Percentiles rank a stretch among this genome's conserved stretches.
These are phyloP conservation scores for Corythaeola cristata DNA, from an alignment of 2,113 vertebrate genomes.

Conservation along the genomic window DNA sequence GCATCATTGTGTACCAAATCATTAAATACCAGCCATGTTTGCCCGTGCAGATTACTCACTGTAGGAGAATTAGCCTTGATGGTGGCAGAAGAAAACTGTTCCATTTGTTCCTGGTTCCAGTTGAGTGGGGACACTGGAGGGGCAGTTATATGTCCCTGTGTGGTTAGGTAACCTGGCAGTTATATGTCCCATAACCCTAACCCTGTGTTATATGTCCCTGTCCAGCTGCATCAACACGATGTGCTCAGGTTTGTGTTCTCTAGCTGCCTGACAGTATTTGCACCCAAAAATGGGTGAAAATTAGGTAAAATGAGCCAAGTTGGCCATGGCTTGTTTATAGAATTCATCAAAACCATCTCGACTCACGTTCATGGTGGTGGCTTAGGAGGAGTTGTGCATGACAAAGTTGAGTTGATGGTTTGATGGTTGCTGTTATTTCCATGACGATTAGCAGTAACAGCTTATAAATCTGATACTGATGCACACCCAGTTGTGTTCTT, in stretches of 20 bases:
- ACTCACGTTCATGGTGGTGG: background rate
- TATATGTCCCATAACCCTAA: too few species aligned
- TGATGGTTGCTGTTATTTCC: background rate
- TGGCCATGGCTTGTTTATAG: background rate
- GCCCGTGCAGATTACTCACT: rapidly evolving
- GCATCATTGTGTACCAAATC: background rate
- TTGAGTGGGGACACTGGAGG: background rate
- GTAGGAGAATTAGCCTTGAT: background rate
- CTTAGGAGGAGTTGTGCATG: background rate
- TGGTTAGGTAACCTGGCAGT: too few species aligned
- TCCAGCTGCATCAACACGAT: rapidly evolving
- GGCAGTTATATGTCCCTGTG: too few species aligned
- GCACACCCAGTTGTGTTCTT: background rate
- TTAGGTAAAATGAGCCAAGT: background rate
- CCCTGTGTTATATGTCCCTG: too few species aligned
- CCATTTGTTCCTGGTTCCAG: background rate
- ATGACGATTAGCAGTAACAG: background rate
- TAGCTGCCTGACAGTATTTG: background rate
- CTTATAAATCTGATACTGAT: background rate
- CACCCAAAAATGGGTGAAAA: background rate
- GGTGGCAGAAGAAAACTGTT: background rate
- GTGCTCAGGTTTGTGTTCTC: background rate
- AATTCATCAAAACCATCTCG: background rate
- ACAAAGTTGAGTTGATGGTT: background rate
- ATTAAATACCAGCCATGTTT: background rate